These are phyloP conservation scores for Epistrophe grossulariae DNA, from an alignment of 2,888 invertebrate species.

Conservation along the genomic window DNA sequence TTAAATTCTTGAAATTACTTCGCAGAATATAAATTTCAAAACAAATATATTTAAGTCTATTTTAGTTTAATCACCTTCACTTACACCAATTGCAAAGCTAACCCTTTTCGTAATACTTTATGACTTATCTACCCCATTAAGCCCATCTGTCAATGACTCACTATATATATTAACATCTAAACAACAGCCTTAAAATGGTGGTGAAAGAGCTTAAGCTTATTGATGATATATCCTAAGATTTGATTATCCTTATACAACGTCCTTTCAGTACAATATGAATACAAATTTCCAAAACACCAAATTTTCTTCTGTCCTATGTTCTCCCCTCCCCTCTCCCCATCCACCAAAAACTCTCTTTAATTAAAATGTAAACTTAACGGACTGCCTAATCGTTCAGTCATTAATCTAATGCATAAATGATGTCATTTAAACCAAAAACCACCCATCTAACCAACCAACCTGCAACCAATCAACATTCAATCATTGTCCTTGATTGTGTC, in stretches of 20 bases:
- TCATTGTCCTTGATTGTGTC: slow-evolving; percentile 23
- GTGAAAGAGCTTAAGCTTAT: slow-evolving; percentile 44
- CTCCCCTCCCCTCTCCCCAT: too few species aligned
- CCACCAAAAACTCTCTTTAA: slow-evolving; percentile 36
- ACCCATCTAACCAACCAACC: neutral
- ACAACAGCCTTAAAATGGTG: slow-evolving; percentile 38
- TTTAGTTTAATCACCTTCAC: neutral
- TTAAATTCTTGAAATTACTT: too few species aligned
- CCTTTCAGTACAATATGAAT: neutral
- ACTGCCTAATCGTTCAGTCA: slow-evolving; percentile 72
- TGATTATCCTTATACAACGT: neutral
- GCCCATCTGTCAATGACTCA: slow-evolving; percentile 57
- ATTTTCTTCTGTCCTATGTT: too few species aligned
- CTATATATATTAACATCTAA: slow-evolving; percentile 13
- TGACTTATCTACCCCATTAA: slow-evolving; percentile 7
- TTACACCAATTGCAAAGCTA: neutral
- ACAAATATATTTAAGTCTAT: too few species aligned
- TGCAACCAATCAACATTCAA: slow-evolving; percentile 19
- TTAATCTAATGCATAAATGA: slow-evolving; percentile 76
- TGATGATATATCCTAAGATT: slow-evolving; percentile 45
- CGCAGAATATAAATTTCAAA: too few species aligned
- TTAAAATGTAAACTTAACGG: slow-evolving; percentile 74
- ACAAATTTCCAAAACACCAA: neutral
- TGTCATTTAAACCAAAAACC: slow-evolving; percentile 66
- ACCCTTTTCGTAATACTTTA: neutral